These are phyloP conservation scores for Plagodis dolabraria DNA, from an alignment of 2,888 invertebrate genomes.

Conservation along the genomic window DNA sequence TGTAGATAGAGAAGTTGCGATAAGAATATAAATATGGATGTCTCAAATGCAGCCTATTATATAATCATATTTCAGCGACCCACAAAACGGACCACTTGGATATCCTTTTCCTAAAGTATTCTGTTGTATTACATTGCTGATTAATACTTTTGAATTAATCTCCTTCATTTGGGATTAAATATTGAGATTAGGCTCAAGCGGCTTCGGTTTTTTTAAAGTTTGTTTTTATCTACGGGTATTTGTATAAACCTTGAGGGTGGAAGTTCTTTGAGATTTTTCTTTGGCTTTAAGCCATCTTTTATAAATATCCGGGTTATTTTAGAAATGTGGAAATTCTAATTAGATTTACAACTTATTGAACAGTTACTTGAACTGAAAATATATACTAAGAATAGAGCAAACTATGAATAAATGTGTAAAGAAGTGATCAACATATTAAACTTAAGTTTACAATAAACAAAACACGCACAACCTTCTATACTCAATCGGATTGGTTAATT, in stretches of 20 bases:
- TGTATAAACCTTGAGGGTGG: constrained; percentile 9
- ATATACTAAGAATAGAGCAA: too few species aligned
- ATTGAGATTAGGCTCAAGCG: constrained; percentile 18
- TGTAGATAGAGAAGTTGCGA: too few species aligned
- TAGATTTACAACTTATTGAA: too few species aligned
- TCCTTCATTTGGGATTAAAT: constrained; percentile 36
- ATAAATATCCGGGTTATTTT: not conserved
- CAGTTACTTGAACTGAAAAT: too few species aligned
- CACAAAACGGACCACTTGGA: not conserved
- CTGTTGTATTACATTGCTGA: constrained; percentile 24
- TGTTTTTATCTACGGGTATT: constrained; percentile 17
- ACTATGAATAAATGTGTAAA: too few species aligned
- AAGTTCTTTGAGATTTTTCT: constrained; percentile 6
- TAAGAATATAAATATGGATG: not conserved
- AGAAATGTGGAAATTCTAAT: too few species aligned
- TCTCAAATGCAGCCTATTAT: not conserved
- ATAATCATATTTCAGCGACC: not conserved
- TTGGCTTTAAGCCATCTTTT: constrained; percentile 6
- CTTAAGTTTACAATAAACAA: too few species aligned
- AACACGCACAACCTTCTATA: too few species aligned
- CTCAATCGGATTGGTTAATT: too few species aligned
- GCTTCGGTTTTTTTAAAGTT: constrained; percentile 19
- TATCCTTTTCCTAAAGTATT: constrained; percentile 16
- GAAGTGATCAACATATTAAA: too few species aligned
- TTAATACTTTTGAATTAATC: constrained; percentile 34